A percentile compares a stretch with the other conserved stretches of the same genome.
These are phyloP conservation scores for Euleptes europaea DNA, from an alignment of 2,113 vertebrate genomes.

Conservation along the genomic window DNA sequence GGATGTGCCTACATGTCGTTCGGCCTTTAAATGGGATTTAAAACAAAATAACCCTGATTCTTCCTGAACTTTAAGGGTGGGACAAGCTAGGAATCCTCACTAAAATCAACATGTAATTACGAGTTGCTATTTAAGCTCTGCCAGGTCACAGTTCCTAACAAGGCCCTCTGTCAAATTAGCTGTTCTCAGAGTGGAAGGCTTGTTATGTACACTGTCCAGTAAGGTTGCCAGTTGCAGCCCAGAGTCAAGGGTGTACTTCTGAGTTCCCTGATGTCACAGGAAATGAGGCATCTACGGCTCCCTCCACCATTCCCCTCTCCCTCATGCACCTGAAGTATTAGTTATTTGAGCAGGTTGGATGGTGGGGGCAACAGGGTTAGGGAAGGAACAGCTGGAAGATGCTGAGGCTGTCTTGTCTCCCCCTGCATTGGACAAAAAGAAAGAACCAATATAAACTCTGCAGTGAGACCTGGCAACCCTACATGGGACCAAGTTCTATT, in stretches of 20 bases:
- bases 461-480: too few species aligned
- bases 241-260: background rate
- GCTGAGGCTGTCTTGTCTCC: background rate
- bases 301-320: background rate
- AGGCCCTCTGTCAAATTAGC: background rate
- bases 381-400: background rate
- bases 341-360: too few species aligned
- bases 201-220: background rate
- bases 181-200: background rate
- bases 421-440: background rate
- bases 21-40: background rate
- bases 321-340: too few species aligned
- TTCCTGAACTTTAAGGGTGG: background rate
- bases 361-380: too few species aligned
- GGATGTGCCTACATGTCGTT: background rate
- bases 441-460: background rate
- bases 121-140: too few species aligned
- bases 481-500: too few species aligned
- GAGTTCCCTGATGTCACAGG: background rate
- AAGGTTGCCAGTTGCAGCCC: background rate
- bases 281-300: background rate
- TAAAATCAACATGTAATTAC: background rate
- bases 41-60: background rate
- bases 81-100: background rate
- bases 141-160: too few species aligned